phyloP scores from a whole-genome alignment of 2,888 invertebrate genomes.

The Cordilura impudica region DNA sequence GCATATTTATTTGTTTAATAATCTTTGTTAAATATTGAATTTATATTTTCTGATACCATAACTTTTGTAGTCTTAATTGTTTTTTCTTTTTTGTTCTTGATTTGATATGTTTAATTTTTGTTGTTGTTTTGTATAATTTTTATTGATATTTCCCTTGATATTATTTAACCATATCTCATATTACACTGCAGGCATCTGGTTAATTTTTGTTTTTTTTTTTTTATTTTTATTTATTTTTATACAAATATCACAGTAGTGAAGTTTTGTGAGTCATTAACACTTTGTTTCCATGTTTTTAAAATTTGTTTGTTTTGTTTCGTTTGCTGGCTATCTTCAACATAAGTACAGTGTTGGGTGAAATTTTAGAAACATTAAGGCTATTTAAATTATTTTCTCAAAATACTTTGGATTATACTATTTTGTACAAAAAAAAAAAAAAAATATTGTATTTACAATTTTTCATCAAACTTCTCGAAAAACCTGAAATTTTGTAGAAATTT shows the following conservation, averaged over 20 bases:
- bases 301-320: conserved; percentile 10
- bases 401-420: no score
- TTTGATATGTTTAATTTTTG: conserved; percentile 15
- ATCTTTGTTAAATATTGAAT: no score
- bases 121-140: conserved; percentile 1
- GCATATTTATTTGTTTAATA: no score
- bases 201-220: background rate
- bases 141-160: conserved; percentile 10
- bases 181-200: background rate
- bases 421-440: no score
- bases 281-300: conserved; percentile 8
- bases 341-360: conserved; percentile 31
- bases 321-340: conserved; percentile 40
- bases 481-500: no score
- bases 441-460: no score
- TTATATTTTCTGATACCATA: no score
- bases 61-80: no score
- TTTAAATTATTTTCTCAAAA: no score
- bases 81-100: background rate
- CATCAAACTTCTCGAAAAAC: no score
- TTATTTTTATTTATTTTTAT: background rate
- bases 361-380: no score
- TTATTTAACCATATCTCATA: conserved; percentile 14
- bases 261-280: conserved; percentile 28
- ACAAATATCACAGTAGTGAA: background rate